These are phyloP conservation scores for Silurus glanis DNA, from an alignment of 2,113 vertebrate genomes.

Conservation along the genomic window DNA sequence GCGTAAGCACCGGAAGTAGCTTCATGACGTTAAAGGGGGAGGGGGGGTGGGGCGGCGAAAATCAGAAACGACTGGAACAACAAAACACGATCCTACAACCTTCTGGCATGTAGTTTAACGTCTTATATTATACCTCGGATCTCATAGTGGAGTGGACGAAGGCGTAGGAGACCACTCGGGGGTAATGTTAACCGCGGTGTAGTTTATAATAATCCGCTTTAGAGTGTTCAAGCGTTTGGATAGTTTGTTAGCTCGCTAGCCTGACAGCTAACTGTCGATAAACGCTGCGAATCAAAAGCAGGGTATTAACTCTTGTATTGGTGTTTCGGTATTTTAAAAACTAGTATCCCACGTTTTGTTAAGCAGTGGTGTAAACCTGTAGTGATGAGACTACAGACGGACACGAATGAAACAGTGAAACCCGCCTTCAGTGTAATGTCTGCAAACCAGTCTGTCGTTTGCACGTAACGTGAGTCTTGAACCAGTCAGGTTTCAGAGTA, in stretches of 20 bases:
- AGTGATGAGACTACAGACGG: not conserved
- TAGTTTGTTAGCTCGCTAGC: slow-evolving; percentile 30
- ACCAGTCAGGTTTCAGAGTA: not conserved
- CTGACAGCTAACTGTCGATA: slow-evolving; percentile 8
- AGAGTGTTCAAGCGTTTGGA: not conserved
- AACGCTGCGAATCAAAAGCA: not conserved
- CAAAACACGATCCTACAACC: not conserved
- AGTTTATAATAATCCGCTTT: not conserved
- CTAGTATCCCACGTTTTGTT: not conserved
- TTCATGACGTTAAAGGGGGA: slow-evolving; percentile 16
- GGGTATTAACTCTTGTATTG: not conserved
- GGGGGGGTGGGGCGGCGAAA: slow-evolving; percentile 13
- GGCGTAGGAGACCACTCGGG: not conserved
- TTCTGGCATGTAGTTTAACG: not conserved
- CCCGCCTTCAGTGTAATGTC: not conserved
- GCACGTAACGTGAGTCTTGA: not conserved
- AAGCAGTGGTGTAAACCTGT: not conserved
- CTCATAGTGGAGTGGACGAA: not conserved
- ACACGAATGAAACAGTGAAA: not conserved
- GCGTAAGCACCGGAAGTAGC: slow-evolving; percentile 33
- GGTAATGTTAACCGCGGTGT: too few species aligned
- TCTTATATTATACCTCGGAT: not conserved
- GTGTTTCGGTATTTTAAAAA: not conserved
- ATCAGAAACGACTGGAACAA: slow-evolving; percentile 35
- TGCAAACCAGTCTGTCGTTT: not conserved